Evolutionary conservation across 2,888 invertebrate genomes (phyloP), one percentile per base, ranked within the genome.

Genomic region (Crioceris asparagi): DNA sequence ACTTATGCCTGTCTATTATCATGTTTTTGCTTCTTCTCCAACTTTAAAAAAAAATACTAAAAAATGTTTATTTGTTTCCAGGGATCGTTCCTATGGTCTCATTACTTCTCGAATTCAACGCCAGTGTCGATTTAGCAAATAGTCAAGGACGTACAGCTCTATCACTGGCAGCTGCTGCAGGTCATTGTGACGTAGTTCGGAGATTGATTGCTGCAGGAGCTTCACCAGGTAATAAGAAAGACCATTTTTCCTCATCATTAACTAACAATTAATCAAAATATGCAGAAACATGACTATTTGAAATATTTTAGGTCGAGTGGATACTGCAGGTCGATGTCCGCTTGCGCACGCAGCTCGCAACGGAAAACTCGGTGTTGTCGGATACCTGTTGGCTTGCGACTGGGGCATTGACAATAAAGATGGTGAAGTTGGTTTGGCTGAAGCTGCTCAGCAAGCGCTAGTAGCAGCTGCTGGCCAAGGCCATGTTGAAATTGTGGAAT

Each of bases 31-130:
- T n/a, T n/a, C n/a, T n/a, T n/a, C n/a, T n/a, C n/a, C n/a, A n/a
- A n/a, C n/a, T n/a, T n/a, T n/a, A n/a, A n/a, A n/a, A n/a, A n/a
- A 15, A 17, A 3, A 10, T n/a, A 17, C 4, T 29, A 3, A 26
- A 12, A 35, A n/a, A 11, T n/a, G 10, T 29, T 5, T 29, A 16
- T 8, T 11, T 25, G 4, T 29, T 37, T 35, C 2, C 25, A 44
- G 44, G 94, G n/a, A 86, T 87, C 37, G 69, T 83, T 11, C 83
- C 91, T 6, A 88, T 96, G 88, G 88, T 91, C 4, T 80, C 85
- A 3, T 68, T 94, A 26, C 66, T 90, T n/a, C 60, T 90, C 23
- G 93, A 94, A 62, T 94, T 93, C 58, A 90, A 90, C 10, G 93
- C 92, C 3, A 82, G 88, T 57, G 77, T 90, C 1, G 85, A 90